phyloP scores from a whole-genome alignment of 2,888 invertebrate species.

The Rhagonycha fulva region DNA sequence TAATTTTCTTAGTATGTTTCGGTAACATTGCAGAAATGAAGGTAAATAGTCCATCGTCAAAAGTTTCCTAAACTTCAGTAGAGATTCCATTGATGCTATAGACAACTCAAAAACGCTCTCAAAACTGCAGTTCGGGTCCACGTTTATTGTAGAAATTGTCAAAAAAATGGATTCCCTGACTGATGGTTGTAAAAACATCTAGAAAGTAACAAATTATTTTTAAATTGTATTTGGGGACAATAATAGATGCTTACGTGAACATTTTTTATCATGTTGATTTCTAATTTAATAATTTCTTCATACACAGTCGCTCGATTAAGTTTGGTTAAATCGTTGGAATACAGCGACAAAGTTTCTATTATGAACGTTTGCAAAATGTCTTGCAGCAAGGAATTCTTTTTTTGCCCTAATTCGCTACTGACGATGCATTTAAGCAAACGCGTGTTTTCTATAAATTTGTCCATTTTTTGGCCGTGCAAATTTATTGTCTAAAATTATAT shows the following conservation, averaged over 20 bases:
- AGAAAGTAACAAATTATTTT: constrained; percentile 31
- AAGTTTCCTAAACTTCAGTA: constrained; percentile 46
- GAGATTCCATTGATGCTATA: constrained; percentile 43
- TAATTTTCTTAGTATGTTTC: constrained; percentile 43
- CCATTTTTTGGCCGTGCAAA: constrained; percentile 1
- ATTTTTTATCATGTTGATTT: constrained; percentile 43
- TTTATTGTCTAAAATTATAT: neutral
- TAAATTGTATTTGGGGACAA: constrained; percentile 5
- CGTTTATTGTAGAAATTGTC: constrained; percentile 38
- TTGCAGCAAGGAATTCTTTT: constrained; percentile 44
- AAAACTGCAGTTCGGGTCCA: constrained; percentile 36
- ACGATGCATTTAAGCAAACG: constrained; percentile 46
- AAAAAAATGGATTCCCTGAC: constrained; percentile 44
- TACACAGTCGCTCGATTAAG: constrained; percentile 34
- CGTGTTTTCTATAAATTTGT: constrained; percentile 16
- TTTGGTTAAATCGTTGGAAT: constrained; percentile 32
- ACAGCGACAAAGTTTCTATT: constrained; percentile 36
- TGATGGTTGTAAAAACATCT: constrained; percentile 45
- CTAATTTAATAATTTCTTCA: constrained; percentile 42
- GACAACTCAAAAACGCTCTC: constrained; percentile 36
- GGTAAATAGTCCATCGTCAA: constrained; percentile 50
- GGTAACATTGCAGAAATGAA: constrained; percentile 48
- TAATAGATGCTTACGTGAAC: constrained; percentile 42
- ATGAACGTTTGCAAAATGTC: constrained; percentile 39
- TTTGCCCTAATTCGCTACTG: constrained; percentile 44